Percentiles rank a stretch among this genome's conserved stretches.
These are phyloP conservation scores for Bimastos eiseni DNA, from an alignment of 2,888 invertebrate genomes.

Conservation along the genomic window DNA sequence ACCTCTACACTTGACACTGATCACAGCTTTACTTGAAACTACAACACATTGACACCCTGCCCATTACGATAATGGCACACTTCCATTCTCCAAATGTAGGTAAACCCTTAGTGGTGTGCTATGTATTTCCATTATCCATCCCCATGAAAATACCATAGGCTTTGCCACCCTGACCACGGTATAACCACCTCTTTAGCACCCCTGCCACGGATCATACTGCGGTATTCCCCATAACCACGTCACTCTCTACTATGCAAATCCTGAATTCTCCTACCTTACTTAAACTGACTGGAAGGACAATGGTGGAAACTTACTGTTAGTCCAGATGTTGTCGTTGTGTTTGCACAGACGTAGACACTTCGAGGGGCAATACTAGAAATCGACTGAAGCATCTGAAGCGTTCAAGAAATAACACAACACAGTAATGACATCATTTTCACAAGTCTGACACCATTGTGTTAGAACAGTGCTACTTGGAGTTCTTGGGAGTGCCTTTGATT, in stretches of 20 bases:
- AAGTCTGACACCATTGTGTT: background rate
- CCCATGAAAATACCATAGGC: no score
- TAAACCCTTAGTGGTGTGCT: no score
- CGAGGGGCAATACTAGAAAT: slow-evolving; percentile 77
- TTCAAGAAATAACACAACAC: background rate
- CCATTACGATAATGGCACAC: background rate
- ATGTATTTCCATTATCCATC: no score
- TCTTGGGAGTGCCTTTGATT: no score
- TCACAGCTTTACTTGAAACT: background rate
- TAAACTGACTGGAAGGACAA: background rate
- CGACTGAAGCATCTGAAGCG: slow-evolving; percentile 76
- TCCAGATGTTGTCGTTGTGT: slow-evolving; percentile 74
- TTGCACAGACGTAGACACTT: slow-evolving; percentile 83
- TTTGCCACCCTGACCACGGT: no score
- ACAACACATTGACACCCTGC: background rate
- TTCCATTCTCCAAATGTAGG: no score
- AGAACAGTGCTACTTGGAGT: no score
- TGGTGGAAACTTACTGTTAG: slow-evolving; percentile 53
- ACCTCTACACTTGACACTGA: background rate
- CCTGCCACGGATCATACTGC: no score
- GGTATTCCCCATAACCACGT: no score
- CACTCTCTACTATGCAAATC: background rate
- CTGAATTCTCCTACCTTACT: background rate
- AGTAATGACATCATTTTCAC: background rate
- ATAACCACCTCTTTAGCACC: no score